Conservation (phyloP, 2,888 invertebrate species). For the Lasioglossum calceatum region DNA sequence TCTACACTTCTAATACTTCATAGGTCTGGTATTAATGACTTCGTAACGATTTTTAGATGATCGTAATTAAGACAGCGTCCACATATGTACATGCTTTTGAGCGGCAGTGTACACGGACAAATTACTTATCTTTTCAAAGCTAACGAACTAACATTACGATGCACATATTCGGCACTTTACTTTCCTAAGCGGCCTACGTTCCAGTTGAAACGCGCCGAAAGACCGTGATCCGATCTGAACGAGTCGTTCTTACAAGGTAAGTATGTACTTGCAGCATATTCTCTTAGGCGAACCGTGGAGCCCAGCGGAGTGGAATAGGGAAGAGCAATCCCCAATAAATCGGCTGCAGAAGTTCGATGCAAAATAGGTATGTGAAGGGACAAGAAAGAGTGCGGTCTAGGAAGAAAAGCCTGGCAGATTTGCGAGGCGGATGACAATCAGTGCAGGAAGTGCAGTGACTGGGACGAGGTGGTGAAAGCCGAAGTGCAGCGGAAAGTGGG, state of each 20-base stretch:
- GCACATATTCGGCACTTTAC: neutral
- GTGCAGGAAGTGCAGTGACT: conserved; percentile 84
- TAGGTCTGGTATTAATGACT: neutral
- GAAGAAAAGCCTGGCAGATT: conserved; percentile 48
- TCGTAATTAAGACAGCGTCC: neutral
- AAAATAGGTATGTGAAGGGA: neutral
- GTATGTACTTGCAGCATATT: neutral
- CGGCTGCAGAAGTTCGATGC: neutral
- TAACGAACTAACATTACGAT: neutral
- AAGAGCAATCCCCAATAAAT: neutral
- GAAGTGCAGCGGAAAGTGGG: conserved; percentile 80
- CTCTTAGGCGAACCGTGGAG: neutral
- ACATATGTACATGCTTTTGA: neutral
- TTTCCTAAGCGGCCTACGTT: neutral
- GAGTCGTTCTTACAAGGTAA: neutral
- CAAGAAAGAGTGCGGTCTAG: conserved; percentile 15
- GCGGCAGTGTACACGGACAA: neutral
- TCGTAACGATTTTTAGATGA: neutral
- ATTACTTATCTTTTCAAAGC: neutral
- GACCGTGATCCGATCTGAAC: neutral
- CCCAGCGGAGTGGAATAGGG: neutral
- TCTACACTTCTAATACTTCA: neutral
- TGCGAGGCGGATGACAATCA: conserved; percentile 79
- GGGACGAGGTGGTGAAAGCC: conserved; percentile 81
- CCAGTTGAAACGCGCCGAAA: neutral